Base-by-base conservation (phyloP, 2,797 vertebrate genomes). In the Pipistrellus pygmaeus region DNA sequence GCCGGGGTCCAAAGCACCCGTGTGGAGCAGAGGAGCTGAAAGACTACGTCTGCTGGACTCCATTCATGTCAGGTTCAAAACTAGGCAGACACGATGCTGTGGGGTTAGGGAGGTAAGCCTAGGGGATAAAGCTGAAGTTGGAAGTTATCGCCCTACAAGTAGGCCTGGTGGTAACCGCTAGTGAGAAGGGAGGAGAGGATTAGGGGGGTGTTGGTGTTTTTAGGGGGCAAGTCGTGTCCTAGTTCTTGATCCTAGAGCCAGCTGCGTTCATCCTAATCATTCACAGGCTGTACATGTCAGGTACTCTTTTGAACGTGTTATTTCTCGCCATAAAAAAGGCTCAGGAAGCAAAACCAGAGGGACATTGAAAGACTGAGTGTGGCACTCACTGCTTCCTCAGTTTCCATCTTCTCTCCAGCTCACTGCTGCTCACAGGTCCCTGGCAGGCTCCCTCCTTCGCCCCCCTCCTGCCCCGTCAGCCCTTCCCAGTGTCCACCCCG, bases 311-410 rank as follows among this genome's bases (percentile, higher is more conserved):
- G 64, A 78, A 38, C 77, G 44, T 27, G 55, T 23, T 35, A 27
- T 23, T 78, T 75, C 64, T 69, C 46, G 23, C 5, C 48, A 9
- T 44, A 44, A 85, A 80, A 78, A 57, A 35, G 23, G 15, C 27
- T 32, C 48, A 62, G 60, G 21, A 85, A 83, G 60, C n/a, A 21
- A 38, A 69, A 41, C 6, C 46, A 10, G 46, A 46, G 38, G 53
- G 5, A 32, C 13, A 2, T 3, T 17, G 66, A 35, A 30, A 0
- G 14, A 23, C 23, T 0, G 27, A 46, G 21, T 1, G 1, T 4
- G 27, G 15, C 9, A 20, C n/a, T 10, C 35, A 2, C 78, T 38
- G 48, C 41, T n/a, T 82, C 20, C 35, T 30, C 57, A 30, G 41
- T n/a, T 18, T 18, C 4, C 72, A 44, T 25, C 75, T 48, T 66